phyloP scores from a whole-genome alignment of 2,888 invertebrate species.

The Prosapia bicincta region DNA sequence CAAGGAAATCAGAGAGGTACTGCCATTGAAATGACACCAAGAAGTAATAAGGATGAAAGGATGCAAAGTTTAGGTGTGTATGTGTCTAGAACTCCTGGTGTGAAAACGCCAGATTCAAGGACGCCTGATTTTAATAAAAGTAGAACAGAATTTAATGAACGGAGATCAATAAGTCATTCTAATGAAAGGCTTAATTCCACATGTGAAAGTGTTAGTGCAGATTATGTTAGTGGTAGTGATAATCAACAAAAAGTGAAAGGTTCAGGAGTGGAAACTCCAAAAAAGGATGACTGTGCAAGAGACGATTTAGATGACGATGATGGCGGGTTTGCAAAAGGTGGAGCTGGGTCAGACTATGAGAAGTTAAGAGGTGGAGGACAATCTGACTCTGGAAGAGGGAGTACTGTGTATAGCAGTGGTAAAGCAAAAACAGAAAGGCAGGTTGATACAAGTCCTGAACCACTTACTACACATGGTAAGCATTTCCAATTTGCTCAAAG shows the following conservation, averaged over 20 bases:
- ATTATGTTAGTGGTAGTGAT: background rate
- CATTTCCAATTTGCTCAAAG: too few relatives aligned
- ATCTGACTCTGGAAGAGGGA: slow-evolving; percentile 76
- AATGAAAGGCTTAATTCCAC: slow-evolving; percentile 7
- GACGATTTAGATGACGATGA: slow-evolving; percentile 28
- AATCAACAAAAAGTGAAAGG: background rate
- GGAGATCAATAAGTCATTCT: slow-evolving; percentile 8
- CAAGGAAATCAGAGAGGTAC: background rate
- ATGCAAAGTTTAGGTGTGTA: slow-evolving; percentile 28
- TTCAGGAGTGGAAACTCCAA: background rate
- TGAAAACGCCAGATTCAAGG: slow-evolving; percentile 18
- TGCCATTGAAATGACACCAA: background rate
- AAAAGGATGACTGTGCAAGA: slow-evolving; percentile 3
- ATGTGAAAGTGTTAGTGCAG: background rate
- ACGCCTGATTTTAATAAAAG: slow-evolving; percentile 19
- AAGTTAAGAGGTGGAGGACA: slow-evolving; percentile 61
- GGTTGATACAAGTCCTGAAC: slow-evolving; percentile 57
- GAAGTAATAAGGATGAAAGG: slow-evolving; percentile 6
- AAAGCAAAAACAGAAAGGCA: slow-evolving; percentile 47
- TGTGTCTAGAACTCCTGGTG: slow-evolving; percentile 19
- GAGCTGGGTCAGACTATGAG: slow-evolving; percentile 66
- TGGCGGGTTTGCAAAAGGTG: slow-evolving; percentile 18
- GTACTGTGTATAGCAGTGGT: slow-evolving; percentile 74
- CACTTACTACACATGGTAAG: slow-evolving; percentile 51
- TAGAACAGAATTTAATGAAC: slow-evolving; percentile 15